A percentile compares a stretch with the other conserved stretches of the same genome.
phyloP scores from a whole-genome alignment of 1,140 invertebrate species.

The Drosophila asahinai region DNA sequence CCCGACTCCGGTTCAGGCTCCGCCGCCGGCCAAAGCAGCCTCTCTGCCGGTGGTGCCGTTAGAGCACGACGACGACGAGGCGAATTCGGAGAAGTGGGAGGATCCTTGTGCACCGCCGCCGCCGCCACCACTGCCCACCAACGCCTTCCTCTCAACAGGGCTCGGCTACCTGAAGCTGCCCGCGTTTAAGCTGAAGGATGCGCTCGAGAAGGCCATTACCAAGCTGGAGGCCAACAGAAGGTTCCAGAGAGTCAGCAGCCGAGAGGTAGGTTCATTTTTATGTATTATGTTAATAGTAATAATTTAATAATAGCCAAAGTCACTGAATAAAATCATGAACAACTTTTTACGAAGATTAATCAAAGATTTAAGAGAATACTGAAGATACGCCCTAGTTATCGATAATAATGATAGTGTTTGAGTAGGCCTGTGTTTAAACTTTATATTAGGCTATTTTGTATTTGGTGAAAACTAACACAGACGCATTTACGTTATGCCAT shows the following conservation, averaged over 20 bases:
- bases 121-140: slow-evolving; percentile 63
- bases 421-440: background rate
- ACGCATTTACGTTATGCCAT: background rate
- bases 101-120: slow-evolving; percentile 73
- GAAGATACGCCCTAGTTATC: background rate
- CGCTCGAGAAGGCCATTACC: slow-evolving; percentile 66
- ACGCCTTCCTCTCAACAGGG: slow-evolving; percentile 11
- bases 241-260: slow-evolving; percentile 10
- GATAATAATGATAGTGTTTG: background rate
- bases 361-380: too few relatives aligned
- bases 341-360: too few relatives aligned
- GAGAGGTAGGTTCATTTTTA: slow-evolving; percentile 14
- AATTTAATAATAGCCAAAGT: too few relatives aligned
- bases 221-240: slow-evolving; percentile 64
- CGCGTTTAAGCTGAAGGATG: slow-evolving; percentile 64
- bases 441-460: background rate
- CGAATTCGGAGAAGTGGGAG: slow-evolving; percentile 71
- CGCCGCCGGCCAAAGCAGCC: slow-evolving; percentile 7
- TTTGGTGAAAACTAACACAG: slow-evolving; percentile 1
- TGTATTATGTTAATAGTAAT: slow-evolving; percentile 1
- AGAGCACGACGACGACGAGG: slow-evolving; percentile 66
- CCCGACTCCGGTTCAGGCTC: slow-evolving; percentile 71
- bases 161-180: slow-evolving; percentile 56
- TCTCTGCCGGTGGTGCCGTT: slow-evolving; percentile 6
- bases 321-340: too few relatives aligned